Percentiles rank a stretch among this genome's conserved stretches.
Evolutionary conservation across 2,113 vertebrate species (phyloP).

Genomic region (Syngnathus scovelli): DNA sequence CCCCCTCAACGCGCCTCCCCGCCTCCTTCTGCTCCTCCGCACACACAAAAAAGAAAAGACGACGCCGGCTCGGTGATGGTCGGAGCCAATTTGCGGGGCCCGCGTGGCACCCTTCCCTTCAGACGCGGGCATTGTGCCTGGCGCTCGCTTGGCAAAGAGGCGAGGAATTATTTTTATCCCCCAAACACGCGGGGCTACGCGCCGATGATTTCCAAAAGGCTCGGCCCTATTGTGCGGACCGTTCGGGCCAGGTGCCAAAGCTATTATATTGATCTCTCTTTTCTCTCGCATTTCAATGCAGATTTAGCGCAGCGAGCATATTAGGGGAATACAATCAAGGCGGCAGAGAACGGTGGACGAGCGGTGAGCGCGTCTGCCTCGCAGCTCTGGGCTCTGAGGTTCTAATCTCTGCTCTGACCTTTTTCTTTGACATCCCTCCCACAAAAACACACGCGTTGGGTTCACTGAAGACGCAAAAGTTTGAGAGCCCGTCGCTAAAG

Average conservation of each 20-base stretch:
- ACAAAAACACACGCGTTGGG: not conserved
- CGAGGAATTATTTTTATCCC: slow-evolving; percentile 75
- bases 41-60: slow-evolving; percentile 33
- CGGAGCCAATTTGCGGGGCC: slow-evolving; percentile 76
- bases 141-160: slow-evolving; percentile 72
- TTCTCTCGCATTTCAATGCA: slow-evolving; percentile 74
- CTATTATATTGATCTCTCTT: slow-evolving; percentile 81
- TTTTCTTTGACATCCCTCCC: slow-evolving; percentile 20
- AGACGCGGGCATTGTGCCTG: slow-evolving; percentile 75
- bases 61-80: slow-evolving; percentile 72
- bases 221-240: slow-evolving; percentile 70
- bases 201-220: slow-evolving; percentile 74
- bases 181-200: slow-evolving; percentile 70
- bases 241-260: slow-evolving; percentile 73
- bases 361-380: slow-evolving; percentile 45
- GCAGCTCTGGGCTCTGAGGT: slow-evolving; percentile 2
- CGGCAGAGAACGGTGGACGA: slow-evolving; percentile 30
- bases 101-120: slow-evolving; percentile 76
- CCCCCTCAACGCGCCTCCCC: slow-evolving; percentile 30
- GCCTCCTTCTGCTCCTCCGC: slow-evolving; percentile 57
- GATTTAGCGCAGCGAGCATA: slow-evolving; percentile 73
- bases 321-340: slow-evolving; percentile 71
- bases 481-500: not conserved
- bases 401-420: not conserved
- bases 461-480: not conserved